These are phyloP conservation scores for Ophion ventricosus DNA, from an alignment of 2,888 invertebrate species.

Conservation along the genomic window DNA sequence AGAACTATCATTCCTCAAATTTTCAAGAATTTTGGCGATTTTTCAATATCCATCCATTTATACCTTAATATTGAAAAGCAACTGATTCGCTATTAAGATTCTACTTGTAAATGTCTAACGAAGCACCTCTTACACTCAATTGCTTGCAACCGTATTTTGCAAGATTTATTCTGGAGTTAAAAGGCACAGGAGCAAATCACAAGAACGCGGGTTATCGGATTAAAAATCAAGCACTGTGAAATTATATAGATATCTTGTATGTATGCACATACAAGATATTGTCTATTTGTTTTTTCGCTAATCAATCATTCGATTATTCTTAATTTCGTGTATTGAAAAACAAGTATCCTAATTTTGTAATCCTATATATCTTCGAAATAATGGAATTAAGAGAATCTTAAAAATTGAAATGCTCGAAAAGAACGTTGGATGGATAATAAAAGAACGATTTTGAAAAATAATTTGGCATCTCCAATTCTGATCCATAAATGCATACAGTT, in stretches of 20 bases:
- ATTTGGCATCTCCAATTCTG: not conserved
- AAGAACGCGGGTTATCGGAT: not conserved
- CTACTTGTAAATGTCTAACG: not conserved
- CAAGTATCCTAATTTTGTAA: not conserved
- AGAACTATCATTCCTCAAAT: too few species aligned
- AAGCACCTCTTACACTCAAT: not conserved
- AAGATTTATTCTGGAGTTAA: not conserved
- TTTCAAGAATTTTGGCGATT: too few species aligned
- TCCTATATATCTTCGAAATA: not conserved
- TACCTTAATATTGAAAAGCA: not conserved
- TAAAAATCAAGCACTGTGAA: slow-evolving; percentile 1
- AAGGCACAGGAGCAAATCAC: not conserved
- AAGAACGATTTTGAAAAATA: not conserved
- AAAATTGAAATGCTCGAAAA: not conserved
- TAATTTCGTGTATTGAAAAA: too few species aligned
- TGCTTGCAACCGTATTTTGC: not conserved
- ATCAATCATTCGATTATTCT: not conserved
- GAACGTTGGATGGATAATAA: not conserved
- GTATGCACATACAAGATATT: not conserved
- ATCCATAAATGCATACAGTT: not conserved
- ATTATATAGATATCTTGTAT: not conserved
- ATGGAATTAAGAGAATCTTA: not conserved
- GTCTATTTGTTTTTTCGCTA: not conserved
- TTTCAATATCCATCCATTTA: too few species aligned
- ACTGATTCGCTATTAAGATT: not conserved